Evolutionary conservation across 2,888 invertebrate genomes (phyloP).

Genomic region (Augiades crinisus): DNA sequence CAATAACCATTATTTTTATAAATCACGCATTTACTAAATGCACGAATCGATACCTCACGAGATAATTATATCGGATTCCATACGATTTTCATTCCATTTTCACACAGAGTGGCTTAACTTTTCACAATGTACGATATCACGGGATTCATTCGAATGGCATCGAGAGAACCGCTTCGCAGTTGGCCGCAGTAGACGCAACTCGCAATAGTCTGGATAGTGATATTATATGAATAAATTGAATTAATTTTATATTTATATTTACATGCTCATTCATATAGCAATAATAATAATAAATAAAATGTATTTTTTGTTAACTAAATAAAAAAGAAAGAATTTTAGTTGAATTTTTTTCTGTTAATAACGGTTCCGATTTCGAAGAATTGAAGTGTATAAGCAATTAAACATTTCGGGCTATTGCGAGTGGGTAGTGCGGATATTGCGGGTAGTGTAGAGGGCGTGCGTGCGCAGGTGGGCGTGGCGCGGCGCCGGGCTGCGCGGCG

Average conservation of each 20-base stretch:
- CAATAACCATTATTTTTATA: neutral
- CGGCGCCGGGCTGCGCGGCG: conserved; percentile 48
- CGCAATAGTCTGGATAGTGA: neutral
- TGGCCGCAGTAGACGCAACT: neutral
- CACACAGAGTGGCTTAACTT: neutral
- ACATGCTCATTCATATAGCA: too few relatives aligned
- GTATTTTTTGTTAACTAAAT: too few relatives aligned
- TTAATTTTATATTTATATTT: too few relatives aligned
- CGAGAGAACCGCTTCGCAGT: neutral
- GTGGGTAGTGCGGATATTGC: too few relatives aligned
- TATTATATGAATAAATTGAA: neutral
- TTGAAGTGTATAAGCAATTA: too few relatives aligned
- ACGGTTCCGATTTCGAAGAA: too few relatives aligned
- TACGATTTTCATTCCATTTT: neutral
- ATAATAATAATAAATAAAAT: too few relatives aligned
- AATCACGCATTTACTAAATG: neutral
- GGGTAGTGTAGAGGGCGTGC: neutral
- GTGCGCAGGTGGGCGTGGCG: conserved; percentile 37
- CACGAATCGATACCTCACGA: neutral
- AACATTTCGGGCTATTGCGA: neutral
- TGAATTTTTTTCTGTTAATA: too few relatives aligned
- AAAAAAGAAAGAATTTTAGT: too few relatives aligned
- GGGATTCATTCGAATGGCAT: neutral
- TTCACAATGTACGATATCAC: neutral
- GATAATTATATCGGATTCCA: neutral